Base-by-base conservation (phyloP, 2,888 invertebrate species). In the Nebria salina region DNA sequence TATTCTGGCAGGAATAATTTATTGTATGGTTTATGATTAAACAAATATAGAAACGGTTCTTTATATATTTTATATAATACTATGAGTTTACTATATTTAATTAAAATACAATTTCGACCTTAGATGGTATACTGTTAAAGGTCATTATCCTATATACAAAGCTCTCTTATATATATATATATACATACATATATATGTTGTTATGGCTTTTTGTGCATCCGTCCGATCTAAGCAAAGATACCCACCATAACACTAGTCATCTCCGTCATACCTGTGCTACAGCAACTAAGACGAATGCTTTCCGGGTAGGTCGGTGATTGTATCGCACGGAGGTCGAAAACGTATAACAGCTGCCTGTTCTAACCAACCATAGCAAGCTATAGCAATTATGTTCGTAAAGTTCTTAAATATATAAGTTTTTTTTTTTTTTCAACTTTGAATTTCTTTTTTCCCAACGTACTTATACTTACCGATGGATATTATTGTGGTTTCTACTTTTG, bases 321-420 rank as follows among this genome's bases (percentile, higher is more conserved):
- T 68, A 54, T 54, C 54, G 54, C 13, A 54, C 54, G 54, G 54
- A 54, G 54, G 54, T 54, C 54, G 54, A 54, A 77, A 83, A 83
- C 84, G 85, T 84, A 85, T 86, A 88, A 88, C 89, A 89, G 88
- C 89, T 89, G 89, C 88, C 87, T 87, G 87, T 86, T 87, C 87
- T 87, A 87, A 86, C 88, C 89, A 89, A 89, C 88, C 88, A 86
- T 86, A 86, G 86, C 86, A 85, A 85, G 86, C 86, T 86, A 85
- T 85, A 85, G 86, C 86, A 87, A 87, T 88, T 87, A 87, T 83
- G 82, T 77, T 79, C 83, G 82, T 82, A 79, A 80, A 79, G 81
- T 82, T 82, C 82, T 82, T 82, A 75, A 77, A 83, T 68, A 82
- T 83, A 81, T 77, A 8, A 13, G 68, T 72, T 70, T 77, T 74